Evolutionary conservation across 2,113 vertebrate genomes (phyloP).

Genomic region (Corythoichthys intestinalis): DNA sequence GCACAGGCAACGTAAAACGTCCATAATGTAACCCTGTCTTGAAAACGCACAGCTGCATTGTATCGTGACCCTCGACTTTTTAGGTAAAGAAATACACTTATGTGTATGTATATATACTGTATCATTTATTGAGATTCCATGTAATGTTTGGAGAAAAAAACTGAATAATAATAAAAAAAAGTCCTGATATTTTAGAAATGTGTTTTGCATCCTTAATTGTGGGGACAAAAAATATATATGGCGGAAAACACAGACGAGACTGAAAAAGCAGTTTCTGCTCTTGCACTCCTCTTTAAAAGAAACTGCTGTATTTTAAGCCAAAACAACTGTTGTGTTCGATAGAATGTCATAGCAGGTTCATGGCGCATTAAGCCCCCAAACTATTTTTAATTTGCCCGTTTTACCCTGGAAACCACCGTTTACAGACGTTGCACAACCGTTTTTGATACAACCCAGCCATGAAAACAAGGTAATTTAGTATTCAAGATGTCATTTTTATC

Average conservation of each 20-base stretch:
- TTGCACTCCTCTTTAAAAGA: too few species aligned
- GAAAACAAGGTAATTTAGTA: too few species aligned
- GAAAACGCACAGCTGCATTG: slow-evolving; percentile 73
- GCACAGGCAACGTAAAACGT: slow-evolving; percentile 39
- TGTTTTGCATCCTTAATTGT: background rate
- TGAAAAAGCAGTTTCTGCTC: too few species aligned
- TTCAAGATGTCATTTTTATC: too few species aligned
- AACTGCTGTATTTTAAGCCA: too few species aligned
- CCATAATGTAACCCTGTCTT: slow-evolving; percentile 62
- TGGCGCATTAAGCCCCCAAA: too few species aligned
- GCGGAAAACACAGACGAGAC: too few species aligned
- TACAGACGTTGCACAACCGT: too few species aligned
- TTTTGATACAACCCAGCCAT: too few species aligned
- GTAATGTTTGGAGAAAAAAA: slow-evolving; percentile 75
- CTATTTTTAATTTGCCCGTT: too few species aligned
- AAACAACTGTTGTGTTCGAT: too few species aligned
- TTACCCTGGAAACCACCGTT: too few species aligned
- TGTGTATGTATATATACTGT: slow-evolving; percentile 76
- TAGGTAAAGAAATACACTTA: slow-evolving; percentile 73
- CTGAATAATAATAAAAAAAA: slow-evolving; percentile 74
- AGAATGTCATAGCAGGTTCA: background rate
- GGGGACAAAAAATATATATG: background rate
- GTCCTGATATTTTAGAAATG: slow-evolving; percentile 60
- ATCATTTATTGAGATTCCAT: slow-evolving; percentile 73
- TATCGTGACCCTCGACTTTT: slow-evolving; percentile 70